These are phyloP conservation scores for Sesia apiformis DNA, from an alignment of 2,888 invertebrate species.

Conservation along the genomic window DNA sequence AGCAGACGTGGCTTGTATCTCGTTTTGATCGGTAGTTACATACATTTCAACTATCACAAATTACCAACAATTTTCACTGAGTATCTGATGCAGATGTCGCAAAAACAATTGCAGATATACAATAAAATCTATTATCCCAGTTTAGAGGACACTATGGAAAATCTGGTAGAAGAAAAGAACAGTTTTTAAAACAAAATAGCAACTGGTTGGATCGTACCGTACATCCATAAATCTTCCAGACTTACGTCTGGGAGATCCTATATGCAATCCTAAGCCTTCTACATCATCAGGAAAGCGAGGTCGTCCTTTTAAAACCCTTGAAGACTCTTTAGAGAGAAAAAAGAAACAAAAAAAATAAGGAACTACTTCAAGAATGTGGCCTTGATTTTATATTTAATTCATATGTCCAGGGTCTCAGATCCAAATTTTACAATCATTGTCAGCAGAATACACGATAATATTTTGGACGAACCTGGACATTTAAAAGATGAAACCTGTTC, in stretches of 20 bases:
- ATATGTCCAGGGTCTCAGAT: not conserved
- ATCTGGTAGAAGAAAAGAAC: not conserved
- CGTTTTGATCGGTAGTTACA: not conserved
- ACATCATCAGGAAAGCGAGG: not conserved
- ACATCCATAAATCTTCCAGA: no score
- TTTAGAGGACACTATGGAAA: not conserved
- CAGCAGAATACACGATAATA: not conserved
- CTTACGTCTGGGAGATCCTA: not conserved
- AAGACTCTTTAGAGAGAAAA: not conserved
- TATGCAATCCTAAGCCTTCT: not conserved
- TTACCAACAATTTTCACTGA: not conserved
- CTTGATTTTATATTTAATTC: not conserved
- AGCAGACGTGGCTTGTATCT: not conserved
- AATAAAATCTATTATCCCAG: not conserved
- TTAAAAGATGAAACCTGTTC: not conserved
- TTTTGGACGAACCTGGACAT: not conserved
- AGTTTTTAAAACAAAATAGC: not conserved
- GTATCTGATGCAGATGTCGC: not conserved
- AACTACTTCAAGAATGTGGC: not conserved
- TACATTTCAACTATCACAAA: not conserved
- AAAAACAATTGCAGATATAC: not conserved
- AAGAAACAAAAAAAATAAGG: not conserved
- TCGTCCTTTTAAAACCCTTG: not conserved
- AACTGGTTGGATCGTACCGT: not conserved
- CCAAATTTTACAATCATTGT: not conserved